Conservation (phyloP, 2,888 invertebrate species). For the Amphimallon solstitiale region DNA sequence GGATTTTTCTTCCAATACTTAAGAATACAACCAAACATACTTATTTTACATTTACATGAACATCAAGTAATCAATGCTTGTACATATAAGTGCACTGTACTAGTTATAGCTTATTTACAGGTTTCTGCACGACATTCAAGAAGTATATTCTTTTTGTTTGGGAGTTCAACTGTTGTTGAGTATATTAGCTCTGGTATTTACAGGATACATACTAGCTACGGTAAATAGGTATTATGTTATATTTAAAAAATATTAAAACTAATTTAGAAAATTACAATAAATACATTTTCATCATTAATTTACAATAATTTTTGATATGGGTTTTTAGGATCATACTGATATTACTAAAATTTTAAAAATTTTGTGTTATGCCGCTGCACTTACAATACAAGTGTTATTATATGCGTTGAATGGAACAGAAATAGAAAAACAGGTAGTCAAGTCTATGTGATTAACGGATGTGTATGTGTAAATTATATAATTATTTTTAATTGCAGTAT, state of each 20-base stretch:
- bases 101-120: constrained; percentile 20
- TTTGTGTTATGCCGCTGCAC: constrained; percentile 17
- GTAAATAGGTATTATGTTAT: not conserved
- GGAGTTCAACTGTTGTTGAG: constrained; percentile 30
- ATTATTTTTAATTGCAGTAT: constrained; percentile 31
- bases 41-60: no score
- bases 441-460: not conserved
- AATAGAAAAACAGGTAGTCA: constrained; percentile 26
- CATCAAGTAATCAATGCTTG: no score
- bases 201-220: constrained; percentile 20
- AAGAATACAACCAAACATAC: no score
- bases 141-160: constrained; percentile 30
- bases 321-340: constrained; percentile 33
- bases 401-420: constrained; percentile 34
- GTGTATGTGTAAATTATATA: not conserved
- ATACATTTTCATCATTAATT: no score
- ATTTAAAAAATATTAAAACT: not conserved
- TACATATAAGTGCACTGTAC: no score
- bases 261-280: not conserved
- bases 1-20: no score
- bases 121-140: constrained; percentile 30
- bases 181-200: constrained; percentile 33
- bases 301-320: no score
- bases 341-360: constrained; percentile 29
- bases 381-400: constrained; percentile 26